phyloP scores from a whole-genome alignment of 2,797 vertebrate species.

The Oreochromis grahami region DNA sequence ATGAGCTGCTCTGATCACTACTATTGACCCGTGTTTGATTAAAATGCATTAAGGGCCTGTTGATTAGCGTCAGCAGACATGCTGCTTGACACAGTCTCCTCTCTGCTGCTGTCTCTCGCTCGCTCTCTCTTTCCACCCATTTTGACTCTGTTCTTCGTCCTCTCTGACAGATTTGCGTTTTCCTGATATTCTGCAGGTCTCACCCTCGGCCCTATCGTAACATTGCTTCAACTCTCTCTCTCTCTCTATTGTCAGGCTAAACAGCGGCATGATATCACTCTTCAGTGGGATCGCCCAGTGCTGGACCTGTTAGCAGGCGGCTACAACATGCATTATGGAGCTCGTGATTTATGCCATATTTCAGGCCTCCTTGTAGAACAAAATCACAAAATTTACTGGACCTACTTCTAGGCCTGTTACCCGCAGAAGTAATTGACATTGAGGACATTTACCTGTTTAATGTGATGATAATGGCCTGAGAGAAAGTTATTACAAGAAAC shows the following conservation, averaged over 20 bases:
- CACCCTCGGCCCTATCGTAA: neutral
- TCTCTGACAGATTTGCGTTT: neutral
- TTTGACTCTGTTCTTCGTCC: neutral
- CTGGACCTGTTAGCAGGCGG: constrained; percentile 88
- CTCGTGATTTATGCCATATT: constrained; percentile 60
- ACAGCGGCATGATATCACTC: constrained; percentile 92
- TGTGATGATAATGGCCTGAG: neutral
- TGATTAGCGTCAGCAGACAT: constrained; percentile 60
- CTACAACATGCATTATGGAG: constrained; percentile 95
- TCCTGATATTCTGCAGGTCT: neutral
- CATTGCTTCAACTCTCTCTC: neutral
- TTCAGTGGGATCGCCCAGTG: constrained; percentile 90
- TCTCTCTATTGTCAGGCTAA: constrained; percentile 79
- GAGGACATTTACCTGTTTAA: neutral
- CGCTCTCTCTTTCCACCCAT: neutral
- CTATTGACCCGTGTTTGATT: constrained; percentile 68
- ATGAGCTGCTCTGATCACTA: constrained; percentile 59
- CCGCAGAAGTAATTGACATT: neutral
- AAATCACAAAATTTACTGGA: rapidly evolving
- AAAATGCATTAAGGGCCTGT: constrained; percentile 64
- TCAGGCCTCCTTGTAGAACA: neutral
- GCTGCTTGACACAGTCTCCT: constrained; percentile 45
- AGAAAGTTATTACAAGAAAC: neutral
- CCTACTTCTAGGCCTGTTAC: neutral
- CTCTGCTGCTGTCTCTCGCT: neutral